A percentile compares a stretch with the other conserved stretches of the same genome.
Evolutionary conservation across 2,797 vertebrate genomes (phyloP).

Genomic region (Artibeus jamaicensis): DNA sequence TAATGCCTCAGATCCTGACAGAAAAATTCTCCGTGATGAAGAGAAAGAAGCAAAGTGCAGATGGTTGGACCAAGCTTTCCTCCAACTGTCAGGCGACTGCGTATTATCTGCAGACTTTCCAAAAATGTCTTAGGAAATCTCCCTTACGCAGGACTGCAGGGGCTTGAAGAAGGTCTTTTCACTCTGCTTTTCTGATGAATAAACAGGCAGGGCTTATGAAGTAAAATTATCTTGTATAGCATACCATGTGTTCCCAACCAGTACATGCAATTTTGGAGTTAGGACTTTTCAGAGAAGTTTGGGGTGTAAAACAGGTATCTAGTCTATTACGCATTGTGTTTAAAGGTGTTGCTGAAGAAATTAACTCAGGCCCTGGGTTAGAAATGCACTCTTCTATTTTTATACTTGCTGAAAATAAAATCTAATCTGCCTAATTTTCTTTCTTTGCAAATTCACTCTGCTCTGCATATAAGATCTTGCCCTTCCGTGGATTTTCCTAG

Average conservation of each 20-base stretch:
- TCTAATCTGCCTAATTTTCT: slow-evolving; percentile 1
- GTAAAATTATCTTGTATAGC: neutral
- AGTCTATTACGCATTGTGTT: neutral
- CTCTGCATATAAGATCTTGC: neutral
- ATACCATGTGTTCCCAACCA: neutral
- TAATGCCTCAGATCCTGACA: neutral
- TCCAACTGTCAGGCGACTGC: neutral
- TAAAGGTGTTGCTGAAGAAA: neutral
- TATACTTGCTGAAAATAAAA: slow-evolving; percentile 12
- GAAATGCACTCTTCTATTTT: neutral
- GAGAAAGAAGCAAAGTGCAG: slow-evolving; percentile 20
- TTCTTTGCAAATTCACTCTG: neutral
- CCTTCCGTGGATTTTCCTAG: neutral
- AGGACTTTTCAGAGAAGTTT: neutral
- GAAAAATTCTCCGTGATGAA: slow-evolving; percentile 11
- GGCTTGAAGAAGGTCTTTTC: neutral
- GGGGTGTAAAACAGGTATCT: neutral
- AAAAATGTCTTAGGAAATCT: neutral
- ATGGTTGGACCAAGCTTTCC: neutral
- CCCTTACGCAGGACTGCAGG: neutral
- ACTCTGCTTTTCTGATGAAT: neutral
- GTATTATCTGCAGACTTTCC: neutral
- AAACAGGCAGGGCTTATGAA: neutral
- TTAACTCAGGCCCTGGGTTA: neutral
- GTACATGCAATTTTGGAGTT: neutral